phyloP scores from a whole-genome alignment of 2,797 vertebrate genomes.

The Channallabes apus region DNA sequence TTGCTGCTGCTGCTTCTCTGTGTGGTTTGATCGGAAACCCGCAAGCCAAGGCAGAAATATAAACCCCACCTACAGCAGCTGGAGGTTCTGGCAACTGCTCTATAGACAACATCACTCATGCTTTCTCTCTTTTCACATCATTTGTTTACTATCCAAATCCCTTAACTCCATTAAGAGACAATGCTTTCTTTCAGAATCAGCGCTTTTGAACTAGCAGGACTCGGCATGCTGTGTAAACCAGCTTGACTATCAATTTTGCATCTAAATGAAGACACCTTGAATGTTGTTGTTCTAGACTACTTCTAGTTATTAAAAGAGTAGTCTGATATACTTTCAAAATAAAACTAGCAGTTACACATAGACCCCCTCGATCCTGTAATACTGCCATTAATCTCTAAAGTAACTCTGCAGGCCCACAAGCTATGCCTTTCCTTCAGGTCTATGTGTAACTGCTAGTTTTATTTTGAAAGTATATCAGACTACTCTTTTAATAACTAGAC shows the following conservation, averaged over 20 bases:
- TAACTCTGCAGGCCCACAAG: slow-evolving; percentile 54
- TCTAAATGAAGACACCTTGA: slow-evolving; percentile 67
- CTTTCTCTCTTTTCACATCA: slow-evolving; percentile 24
- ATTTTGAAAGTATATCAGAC: slow-evolving; percentile 1
- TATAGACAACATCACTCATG: slow-evolving; percentile 34
- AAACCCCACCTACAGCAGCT: slow-evolving; percentile 63
- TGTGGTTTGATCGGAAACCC: slow-evolving; percentile 25
- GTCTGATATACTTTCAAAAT: too few relatives aligned
- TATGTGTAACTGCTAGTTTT: slow-evolving; percentile 12
- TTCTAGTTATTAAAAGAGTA: too few relatives aligned
- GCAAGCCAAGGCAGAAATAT: slow-evolving; percentile 22
- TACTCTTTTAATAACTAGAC: slow-evolving; percentile 25
- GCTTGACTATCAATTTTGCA: slow-evolving; percentile 64
- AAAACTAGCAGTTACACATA: too few relatives aligned
- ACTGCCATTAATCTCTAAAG: slow-evolving; percentile 63
- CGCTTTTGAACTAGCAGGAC: slow-evolving; percentile 60
- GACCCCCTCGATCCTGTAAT: slow-evolving; percentile 1
- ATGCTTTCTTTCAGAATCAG: slow-evolving; percentile 64
- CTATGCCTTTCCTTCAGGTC: slow-evolving; percentile 50
- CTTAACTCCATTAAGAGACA: slow-evolving; percentile 70
- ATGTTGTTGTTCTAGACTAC: slow-evolving; percentile 58
- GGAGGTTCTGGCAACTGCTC: slow-evolving; percentile 62
- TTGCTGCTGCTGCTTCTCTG: background rate
- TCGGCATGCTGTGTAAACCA: slow-evolving; percentile 64
- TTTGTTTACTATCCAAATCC: slow-evolving; percentile 52